A percentile compares a stretch with the other conserved stretches of the same genome.
Conservation (phyloP, 2,888 invertebrate species). For the Tryphoninae sp. region DNA sequence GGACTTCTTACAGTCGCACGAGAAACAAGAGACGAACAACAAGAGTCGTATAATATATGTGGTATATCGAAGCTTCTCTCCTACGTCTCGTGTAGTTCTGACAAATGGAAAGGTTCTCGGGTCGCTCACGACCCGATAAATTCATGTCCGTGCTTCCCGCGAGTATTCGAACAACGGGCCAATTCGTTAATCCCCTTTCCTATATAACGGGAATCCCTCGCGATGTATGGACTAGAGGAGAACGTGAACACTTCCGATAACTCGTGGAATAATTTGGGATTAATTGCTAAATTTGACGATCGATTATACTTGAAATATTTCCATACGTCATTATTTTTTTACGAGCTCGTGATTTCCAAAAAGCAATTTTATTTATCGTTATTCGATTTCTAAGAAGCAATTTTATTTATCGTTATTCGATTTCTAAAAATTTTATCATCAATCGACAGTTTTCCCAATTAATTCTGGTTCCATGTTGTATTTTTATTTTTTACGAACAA, state of each 20-base stretch:
- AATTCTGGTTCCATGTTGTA: too few species aligned
- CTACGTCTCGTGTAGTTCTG: conserved; percentile 52
- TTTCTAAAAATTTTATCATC: too few species aligned
- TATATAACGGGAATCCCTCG: conserved; percentile 26
- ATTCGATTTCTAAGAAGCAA: neutral
- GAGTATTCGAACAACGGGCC: conserved; percentile 51
- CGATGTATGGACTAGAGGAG: neutral
- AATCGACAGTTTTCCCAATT: too few species aligned
- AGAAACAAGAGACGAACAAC: conserved; percentile 38
- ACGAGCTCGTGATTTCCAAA: neutral
- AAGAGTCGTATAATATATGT: conserved; percentile 23
- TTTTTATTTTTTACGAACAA: too few species aligned
- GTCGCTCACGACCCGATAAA: conserved; percentile 64
- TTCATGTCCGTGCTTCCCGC: conserved; percentile 49
- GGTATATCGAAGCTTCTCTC: conserved; percentile 55
- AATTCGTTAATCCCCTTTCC: conserved; percentile 61
- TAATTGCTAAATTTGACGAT: neutral
- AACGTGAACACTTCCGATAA: neutral
- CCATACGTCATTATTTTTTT: neutral
- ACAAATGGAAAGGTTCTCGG: conserved; percentile 64
- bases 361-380: too few species aligned
- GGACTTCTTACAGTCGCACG: conserved; percentile 31
- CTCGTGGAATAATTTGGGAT: neutral
- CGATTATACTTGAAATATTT: neutral
- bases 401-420: too few species aligned